Percentiles rank a stretch among this genome's conserved stretches.
These are phyloP conservation scores for Augochlorella aurata DNA, from an alignment of 2,888 invertebrate genomes.

Conservation along the genomic window DNA sequence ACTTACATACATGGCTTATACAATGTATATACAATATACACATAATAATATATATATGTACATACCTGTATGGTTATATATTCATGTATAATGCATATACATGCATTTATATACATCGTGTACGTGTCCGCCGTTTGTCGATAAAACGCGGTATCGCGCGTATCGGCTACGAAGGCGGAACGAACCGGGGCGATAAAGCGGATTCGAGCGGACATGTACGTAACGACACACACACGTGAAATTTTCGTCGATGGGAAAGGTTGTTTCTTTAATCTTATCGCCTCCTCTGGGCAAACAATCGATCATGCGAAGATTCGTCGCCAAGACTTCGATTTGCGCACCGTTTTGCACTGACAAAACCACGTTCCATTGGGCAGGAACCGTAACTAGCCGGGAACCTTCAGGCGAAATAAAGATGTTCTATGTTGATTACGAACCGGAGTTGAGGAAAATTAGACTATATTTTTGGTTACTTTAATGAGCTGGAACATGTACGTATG, in stretches of 20 bases:
- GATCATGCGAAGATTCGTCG: background rate
- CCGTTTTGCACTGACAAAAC: background rate
- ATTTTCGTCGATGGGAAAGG: slow-evolving; percentile 68
- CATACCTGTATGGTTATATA: too few relatives aligned
- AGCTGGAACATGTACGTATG: too few relatives aligned
- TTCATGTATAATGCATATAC: background rate
- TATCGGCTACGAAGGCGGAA: slow-evolving; percentile 57
- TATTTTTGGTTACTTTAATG: too few relatives aligned
- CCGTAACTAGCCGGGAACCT: background rate
- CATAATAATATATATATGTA: background rate
- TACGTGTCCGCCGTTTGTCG: slow-evolving; percentile 50
- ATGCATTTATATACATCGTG: background rate
- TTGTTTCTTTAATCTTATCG: slow-evolving; percentile 66
- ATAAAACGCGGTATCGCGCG: slow-evolving; percentile 57
- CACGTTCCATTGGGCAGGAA: background rate
- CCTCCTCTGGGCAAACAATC: slow-evolving; percentile 52
- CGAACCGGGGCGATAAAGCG: slow-evolving; percentile 57
- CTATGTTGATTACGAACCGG: too few relatives aligned
- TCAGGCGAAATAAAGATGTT: too few relatives aligned
- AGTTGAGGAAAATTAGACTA: too few relatives aligned
- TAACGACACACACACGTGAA: background rate
- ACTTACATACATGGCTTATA: too few relatives aligned
- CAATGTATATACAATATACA: background rate
- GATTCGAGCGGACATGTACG: slow-evolving; percentile 16
- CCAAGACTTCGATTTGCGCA: background rate